Evolutionary conservation across 2,113 vertebrate genomes (phyloP).

Genomic region (Bos indicus): DNA sequence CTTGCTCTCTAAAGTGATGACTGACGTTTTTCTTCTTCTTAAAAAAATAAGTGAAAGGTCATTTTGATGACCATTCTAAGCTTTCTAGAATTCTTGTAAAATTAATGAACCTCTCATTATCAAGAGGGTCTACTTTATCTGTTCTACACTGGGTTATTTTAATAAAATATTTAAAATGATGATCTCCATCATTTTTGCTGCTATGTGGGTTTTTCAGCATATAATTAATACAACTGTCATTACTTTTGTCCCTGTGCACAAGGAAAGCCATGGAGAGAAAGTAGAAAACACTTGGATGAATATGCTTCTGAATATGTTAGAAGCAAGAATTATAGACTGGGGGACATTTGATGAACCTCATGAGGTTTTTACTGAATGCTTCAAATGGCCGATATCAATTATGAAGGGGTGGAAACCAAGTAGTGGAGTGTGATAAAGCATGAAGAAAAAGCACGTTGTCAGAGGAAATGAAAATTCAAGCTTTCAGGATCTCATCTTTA

Average conservation of each 20-base stretch:
- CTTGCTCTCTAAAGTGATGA: not conserved
- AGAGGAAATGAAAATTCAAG: conserved; percentile 69
- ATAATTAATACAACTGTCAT: conserved; percentile 72
- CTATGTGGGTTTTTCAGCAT: conserved; percentile 64
- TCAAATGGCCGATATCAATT: conserved; percentile 69
- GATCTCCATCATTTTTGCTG: conserved; percentile 69
- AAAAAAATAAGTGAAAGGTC: conserved; percentile 39
- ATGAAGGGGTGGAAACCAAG: conserved; percentile 64
- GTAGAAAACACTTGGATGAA: conserved; percentile 64
- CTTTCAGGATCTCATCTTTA: conserved; percentile 69
- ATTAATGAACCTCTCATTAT: conserved; percentile 70
- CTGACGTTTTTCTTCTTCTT: conserved; percentile 34
- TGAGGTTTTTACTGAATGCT: conserved; percentile 68
- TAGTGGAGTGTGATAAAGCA: conserved; percentile 65
- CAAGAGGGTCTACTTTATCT: conserved; percentile 68
- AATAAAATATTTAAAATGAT: conserved; percentile 76
- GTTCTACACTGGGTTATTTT: conserved; percentile 64
- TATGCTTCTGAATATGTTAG: conserved; percentile 65
- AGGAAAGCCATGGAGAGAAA: conserved; percentile 47
- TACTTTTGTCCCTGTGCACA: conserved; percentile 55
- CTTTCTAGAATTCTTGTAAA: conserved; percentile 65
- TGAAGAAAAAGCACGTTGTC: conserved; percentile 65
- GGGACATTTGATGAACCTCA: conserved; percentile 71
- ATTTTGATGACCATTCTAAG: conserved; percentile 62
- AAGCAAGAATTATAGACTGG: conserved; percentile 70